phyloP scores from a whole-genome alignment of 2,888 invertebrate genomes.

The Prosapia bicincta region DNA sequence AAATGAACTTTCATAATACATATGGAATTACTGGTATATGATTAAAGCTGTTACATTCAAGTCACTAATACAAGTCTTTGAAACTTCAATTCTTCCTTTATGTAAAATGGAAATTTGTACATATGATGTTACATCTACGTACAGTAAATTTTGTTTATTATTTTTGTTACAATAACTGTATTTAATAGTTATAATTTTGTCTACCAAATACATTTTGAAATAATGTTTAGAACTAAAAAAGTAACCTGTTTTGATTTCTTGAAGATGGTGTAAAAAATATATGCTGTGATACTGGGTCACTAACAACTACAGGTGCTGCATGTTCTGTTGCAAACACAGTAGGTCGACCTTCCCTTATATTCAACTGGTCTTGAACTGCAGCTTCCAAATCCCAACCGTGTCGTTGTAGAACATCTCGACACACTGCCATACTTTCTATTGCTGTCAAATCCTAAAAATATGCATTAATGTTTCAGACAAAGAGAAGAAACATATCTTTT shows the following conservation, averaged over 20 bases:
- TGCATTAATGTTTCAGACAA: conserved; percentile 10
- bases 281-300: conserved; percentile 72
- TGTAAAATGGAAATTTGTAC: too few relatives aligned
- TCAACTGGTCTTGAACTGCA: conserved; percentile 87
- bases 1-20: too few relatives aligned
- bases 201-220: too few relatives aligned
- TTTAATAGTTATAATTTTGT: too few relatives aligned
- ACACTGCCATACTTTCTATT: conserved; percentile 89
- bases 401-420: conserved; percentile 82
- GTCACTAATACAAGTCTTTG: too few relatives aligned
- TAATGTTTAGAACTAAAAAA: neutral
- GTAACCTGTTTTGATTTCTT: conserved; percentile 40
- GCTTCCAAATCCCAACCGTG: conserved; percentile 95
- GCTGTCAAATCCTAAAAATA: conserved; percentile 75
- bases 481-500: neutral
- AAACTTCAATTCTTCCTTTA: too few relatives aligned
- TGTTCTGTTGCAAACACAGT: conserved; percentile 79
- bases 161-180: too few relatives aligned
- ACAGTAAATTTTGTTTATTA: too few relatives aligned
- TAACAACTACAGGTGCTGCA: conserved; percentile 74
- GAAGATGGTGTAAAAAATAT: conserved; percentile 55
- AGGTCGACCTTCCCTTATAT: conserved; percentile 84
- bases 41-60: too few relatives aligned
- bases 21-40: too few relatives aligned
- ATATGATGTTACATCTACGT: too few relatives aligned